Evolutionary conservation across 2,888 invertebrate genomes (phyloP).

Genomic region (Ligdia adustata): DNA sequence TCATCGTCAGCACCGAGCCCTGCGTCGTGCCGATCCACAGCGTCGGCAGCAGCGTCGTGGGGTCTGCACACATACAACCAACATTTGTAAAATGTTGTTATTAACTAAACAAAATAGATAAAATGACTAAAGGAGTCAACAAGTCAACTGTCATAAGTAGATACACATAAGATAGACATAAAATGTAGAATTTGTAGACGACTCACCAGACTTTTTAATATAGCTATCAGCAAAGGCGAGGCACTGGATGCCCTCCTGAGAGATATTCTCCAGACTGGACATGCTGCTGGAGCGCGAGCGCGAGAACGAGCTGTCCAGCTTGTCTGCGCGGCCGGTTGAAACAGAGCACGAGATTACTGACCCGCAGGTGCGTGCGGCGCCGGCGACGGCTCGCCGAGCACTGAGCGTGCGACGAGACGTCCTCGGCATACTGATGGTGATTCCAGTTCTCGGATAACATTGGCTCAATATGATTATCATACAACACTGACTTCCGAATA

Average conservation of each 20-base stretch:
- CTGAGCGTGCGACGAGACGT: slow-evolving; percentile 3
- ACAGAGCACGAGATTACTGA: slow-evolving; percentile 63
- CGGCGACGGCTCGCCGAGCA: slow-evolving; percentile 19
- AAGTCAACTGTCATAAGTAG: no score
- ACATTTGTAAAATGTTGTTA: no score
- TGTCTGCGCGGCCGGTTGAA: slow-evolving; percentile 92
- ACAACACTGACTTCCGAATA: no score
- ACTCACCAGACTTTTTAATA: slow-evolving; percentile 95
- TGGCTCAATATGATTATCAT: no score
- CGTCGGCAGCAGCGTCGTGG: slow-evolving; percentile 92
- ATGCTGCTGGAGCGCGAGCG: slow-evolving; percentile 98
- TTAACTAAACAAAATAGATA: no score
- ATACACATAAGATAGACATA: background rate
- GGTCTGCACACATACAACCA: slow-evolving; percentile 91
- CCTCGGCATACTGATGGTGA: slow-evolving; percentile 26
- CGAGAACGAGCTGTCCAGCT: slow-evolving; percentile 98
- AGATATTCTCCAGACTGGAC: slow-evolving; percentile 98
- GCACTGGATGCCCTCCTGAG: slow-evolving; percentile 97
- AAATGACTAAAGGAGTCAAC: no score
- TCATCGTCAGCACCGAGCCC: slow-evolving; percentile 97
- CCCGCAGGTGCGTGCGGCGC: slow-evolving; percentile 40
- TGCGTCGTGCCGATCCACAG: slow-evolving; percentile 99
- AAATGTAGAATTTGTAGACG: background rate
- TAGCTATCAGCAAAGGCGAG: slow-evolving; percentile 98
- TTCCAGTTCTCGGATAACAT: no score